A percentile compares a stretch with the other conserved stretches of the same genome.
These are phyloP conservation scores for Dione vanillae DNA, from an alignment of 2,888 invertebrate genomes.

Conservation along the genomic window DNA sequence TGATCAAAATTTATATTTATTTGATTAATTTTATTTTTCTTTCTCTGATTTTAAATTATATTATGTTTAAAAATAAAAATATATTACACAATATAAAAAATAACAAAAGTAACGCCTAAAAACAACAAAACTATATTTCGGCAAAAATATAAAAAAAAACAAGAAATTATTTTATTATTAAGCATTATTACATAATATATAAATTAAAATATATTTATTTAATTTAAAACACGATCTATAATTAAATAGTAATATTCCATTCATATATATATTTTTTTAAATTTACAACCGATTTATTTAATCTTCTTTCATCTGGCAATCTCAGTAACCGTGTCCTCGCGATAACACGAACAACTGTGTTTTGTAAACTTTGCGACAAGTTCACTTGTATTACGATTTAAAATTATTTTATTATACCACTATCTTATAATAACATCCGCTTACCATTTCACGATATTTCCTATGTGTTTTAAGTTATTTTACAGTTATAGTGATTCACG, in stretches of 20 bases:
- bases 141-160: too few species aligned
- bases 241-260: too few species aligned
- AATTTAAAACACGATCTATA: too few species aligned
- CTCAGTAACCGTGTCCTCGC: slow-evolving; percentile 57
- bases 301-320: slow-evolving; percentile 53
- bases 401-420: slow-evolving; percentile 4
- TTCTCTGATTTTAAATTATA: neutral
- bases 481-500: neutral
- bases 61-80: neutral
- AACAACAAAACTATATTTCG: too few species aligned
- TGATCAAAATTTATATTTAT: neutral
- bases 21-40: neutral
- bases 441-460: neutral
- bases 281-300: neutral
- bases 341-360: slow-evolving; percentile 57
- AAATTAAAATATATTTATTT: too few species aligned
- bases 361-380: slow-evolving; percentile 69
- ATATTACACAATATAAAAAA: too few species aligned
- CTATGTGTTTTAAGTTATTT: neutral
- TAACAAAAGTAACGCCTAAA: too few species aligned
- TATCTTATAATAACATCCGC: neutral
- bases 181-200: too few species aligned
- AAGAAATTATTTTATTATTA: too few species aligned
- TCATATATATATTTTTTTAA: too few species aligned
- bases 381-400: slow-evolving; percentile 37